These are phyloP conservation scores for Gavialis gangeticus DNA, from an alignment of 2,113 vertebrate genomes.

Conservation along the genomic window DNA sequence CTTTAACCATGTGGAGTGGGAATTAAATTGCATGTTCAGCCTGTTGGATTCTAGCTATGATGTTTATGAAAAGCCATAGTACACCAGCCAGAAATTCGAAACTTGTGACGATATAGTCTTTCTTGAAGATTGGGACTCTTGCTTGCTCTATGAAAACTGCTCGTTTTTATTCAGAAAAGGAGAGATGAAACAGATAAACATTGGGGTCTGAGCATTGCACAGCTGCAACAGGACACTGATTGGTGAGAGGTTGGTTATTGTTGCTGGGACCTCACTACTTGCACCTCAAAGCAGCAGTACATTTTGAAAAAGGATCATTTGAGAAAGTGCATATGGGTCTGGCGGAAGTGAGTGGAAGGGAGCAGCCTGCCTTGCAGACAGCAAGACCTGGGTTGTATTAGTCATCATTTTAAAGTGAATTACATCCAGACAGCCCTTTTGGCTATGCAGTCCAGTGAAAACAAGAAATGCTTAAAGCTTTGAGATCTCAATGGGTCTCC, in stretches of 20 bases:
- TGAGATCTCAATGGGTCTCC: not conserved
- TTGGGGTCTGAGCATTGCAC: not conserved
- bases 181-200: not conserved
- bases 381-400: not conserved
- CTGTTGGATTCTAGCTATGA: not conserved
- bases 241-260: not conserved
- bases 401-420: not conserved
- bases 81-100: not conserved
- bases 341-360: not conserved
- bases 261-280: not conserved
- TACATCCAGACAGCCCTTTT: not conserved
- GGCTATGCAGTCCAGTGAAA: not conserved
- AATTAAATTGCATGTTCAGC: conserved; percentile 26
- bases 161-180: not conserved
- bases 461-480: not conserved
- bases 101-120: conserved; percentile 23
- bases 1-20: not conserved
- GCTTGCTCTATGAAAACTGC: not conserved
- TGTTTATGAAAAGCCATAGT: conserved; percentile 20
- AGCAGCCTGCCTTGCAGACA: not conserved
- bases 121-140: conserved; percentile 9
- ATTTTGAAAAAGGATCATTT: too few relatives aligned
- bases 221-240: not conserved
- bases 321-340: not conserved
- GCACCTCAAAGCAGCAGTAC: too few relatives aligned